These are phyloP conservation scores for Urocolius indicus DNA, from an alignment of 2,113 vertebrate species.

Conservation along the genomic window DNA sequence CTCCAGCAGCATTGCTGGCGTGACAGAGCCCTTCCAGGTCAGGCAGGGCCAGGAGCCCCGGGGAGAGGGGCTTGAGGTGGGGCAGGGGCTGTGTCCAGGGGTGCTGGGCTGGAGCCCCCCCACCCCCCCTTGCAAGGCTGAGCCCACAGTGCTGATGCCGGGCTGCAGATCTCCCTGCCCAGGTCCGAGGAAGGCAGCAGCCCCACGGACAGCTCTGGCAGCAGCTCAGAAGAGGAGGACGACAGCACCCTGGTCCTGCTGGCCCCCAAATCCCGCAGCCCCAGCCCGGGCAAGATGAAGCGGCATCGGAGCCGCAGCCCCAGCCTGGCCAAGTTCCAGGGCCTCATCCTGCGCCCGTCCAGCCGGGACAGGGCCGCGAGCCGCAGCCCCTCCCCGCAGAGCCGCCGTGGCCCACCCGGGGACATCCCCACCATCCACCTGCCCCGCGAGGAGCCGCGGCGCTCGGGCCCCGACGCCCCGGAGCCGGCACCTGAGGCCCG, in stretches of 20 bases:
- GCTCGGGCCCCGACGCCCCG: conserved; percentile 29
- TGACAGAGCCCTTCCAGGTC: conserved; percentile 96
- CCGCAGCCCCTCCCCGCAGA: conserved; percentile 85
- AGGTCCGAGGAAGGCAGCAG: conserved; percentile 78
- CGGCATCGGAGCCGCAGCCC: conserved; percentile 86
- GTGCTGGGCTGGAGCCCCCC: background rate
- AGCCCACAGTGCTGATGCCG: conserved; percentile 3
- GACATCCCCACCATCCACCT: conserved; percentile 77
- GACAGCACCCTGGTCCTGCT: conserved; percentile 94
- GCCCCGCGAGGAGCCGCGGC: conserved; percentile 40
- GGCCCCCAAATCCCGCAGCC: conserved; percentile 90
- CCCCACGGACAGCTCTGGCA: conserved; percentile 85
- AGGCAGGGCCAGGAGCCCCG: background rate
- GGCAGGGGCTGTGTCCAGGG: too few species aligned
- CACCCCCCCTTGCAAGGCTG: background rate
- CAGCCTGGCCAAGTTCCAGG: conserved; percentile 86
- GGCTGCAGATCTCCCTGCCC: conserved; percentile 88
- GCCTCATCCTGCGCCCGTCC: conserved; percentile 84
- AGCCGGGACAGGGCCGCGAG: conserved; percentile 81
- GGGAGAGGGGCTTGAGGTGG: background rate
- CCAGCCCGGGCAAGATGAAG: conserved; percentile 87
- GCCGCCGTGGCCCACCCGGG: conserved; percentile 56
- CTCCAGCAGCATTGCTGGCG: conserved; percentile 86
- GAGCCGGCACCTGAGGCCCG: conserved; percentile 62
- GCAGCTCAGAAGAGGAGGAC: conserved; percentile 89